Evolutionary conservation across 2,113 vertebrate species (phyloP), one percentile per base, ranked within the genome.

Genomic region (Camelus bactrianus): DNA sequence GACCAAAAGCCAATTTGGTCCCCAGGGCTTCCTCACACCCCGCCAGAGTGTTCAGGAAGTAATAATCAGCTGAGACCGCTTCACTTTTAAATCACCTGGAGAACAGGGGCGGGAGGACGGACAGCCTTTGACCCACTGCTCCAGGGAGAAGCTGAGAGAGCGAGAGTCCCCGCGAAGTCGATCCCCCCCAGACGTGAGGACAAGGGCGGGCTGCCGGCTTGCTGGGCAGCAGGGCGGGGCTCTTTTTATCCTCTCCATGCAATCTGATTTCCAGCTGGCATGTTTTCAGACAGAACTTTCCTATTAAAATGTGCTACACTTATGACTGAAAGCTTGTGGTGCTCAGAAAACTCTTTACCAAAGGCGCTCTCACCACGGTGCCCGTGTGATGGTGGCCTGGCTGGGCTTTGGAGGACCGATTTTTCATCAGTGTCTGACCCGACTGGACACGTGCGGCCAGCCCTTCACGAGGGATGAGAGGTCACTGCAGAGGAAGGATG

Each of bases 141-240:
- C 35, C 22, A 0, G 6, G 26, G 32, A 73, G 70, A 42, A n/a
- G 12, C 2, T 0, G 1, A 56, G 28, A 94, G n/a, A n/a, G 32
- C 30, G n/a, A 24, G 42, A 8, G 60, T 35, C 24, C 4, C 0
- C 0, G 52, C 83, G 28, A 70, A 8, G 0, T 8, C 30, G 8
- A 46, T 16, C 19, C 14, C 38, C 48, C 35, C 5, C 0, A 13
- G 14, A 14, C 0, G 0, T 3, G 14, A 42, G 14, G 12, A 15
- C 20, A 13, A 3, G 8, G 26, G 20, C 3, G 26, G 10, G 24
- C 9, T n/a, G 62, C n/a, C 38, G 1, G 0, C 2, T 35, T n/a
- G 26, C 30, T 30, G 17, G 85, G 46, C 9, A 5, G 8, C 8
- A 11, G 13, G 58, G 46, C 75, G 35, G 52, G 20, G 52, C 76